phyloP scores from a whole-genome alignment of 2,888 invertebrate genomes.

The Perizoma flavofasciatum region DNA sequence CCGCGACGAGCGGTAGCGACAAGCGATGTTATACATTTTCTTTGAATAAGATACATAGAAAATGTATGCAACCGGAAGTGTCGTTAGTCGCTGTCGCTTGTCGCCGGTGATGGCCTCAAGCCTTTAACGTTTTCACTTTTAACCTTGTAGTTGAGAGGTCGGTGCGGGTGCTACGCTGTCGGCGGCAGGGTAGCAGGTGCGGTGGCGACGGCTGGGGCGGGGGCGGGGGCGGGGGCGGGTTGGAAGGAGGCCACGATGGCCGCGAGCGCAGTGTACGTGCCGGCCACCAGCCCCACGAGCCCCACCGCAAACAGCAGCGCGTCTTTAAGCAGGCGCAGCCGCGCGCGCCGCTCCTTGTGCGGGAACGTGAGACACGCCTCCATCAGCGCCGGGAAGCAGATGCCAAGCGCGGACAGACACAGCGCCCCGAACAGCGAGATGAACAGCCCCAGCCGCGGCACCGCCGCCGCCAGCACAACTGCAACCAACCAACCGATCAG shows the following conservation, averaged over 20 bases:
- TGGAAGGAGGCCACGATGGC: slow-evolving; percentile 80
- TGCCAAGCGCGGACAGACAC: slow-evolving; percentile 93
- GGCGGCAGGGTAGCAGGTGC: no score
- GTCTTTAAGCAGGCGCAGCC: slow-evolving; percentile 73
- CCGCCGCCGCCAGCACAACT: slow-evolving; percentile 90
- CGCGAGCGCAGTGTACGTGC: slow-evolving; percentile 86
- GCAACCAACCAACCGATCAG: slow-evolving; percentile 48
- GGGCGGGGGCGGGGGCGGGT: slow-evolving; percentile 1
- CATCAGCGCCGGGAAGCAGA: slow-evolving; percentile 92
- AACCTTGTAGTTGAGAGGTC: no score
- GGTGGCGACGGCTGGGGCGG: no score
- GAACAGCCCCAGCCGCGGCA: slow-evolving; percentile 92
- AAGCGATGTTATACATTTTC: no score
- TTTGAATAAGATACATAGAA: no score
- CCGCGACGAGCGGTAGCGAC: no score
- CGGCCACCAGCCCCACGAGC: slow-evolving; percentile 85
- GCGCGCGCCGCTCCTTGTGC: slow-evolving; percentile 63
- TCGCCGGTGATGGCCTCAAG: no score
- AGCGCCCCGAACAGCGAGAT: slow-evolving; percentile 93
- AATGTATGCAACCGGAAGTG: no score
- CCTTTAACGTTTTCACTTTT: no score
- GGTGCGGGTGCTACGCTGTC: no score
- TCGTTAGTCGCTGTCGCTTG: no score
- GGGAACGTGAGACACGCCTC: slow-evolving; percentile 82
- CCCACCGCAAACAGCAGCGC: slow-evolving; percentile 84